Percentiles rank a stretch among this genome's conserved stretches.
Evolutionary conservation across 2,113 vertebrate species (phyloP).

Genomic region (Paramormyrops kingsleyae): DNA sequence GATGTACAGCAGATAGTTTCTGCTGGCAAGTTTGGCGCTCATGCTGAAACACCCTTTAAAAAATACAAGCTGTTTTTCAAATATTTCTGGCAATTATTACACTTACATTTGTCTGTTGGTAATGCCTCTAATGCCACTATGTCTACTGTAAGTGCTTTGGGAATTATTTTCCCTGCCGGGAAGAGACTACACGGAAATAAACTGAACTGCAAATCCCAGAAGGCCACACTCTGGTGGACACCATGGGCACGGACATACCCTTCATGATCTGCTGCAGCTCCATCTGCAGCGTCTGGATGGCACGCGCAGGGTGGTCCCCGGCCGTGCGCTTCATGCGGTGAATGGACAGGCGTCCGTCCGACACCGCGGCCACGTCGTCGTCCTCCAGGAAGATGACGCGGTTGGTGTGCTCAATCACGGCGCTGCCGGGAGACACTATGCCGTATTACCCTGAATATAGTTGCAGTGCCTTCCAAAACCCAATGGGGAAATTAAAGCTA

Average conservation of each 20-base stretch:
- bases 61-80: background rate
- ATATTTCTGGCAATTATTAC: background rate
- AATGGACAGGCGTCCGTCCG: constrained; percentile 86
- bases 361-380: constrained; percentile 87
- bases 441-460: background rate
- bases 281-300: constrained; percentile 96
- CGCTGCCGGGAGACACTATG: constrained; percentile 48
- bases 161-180: background rate
- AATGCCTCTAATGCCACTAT: background rate
- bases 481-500: background rate
- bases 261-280: constrained; percentile 99
- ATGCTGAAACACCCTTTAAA: background rate
- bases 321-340: constrained; percentile 88
- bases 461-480: background rate
- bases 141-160: background rate
- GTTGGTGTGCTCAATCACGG: constrained; percentile 96
- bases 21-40: background rate
- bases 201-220: background rate
- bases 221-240: background rate
- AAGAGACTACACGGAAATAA: background rate
- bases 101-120: background rate
- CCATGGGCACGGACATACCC: constrained; percentile 57
- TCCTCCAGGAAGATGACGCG: constrained; percentile 95
- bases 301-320: constrained; percentile 82
- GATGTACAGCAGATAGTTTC: background rate